Base-by-base conservation (phyloP, 2,888 invertebrate genomes). In the Hedychridium roseum region DNA sequence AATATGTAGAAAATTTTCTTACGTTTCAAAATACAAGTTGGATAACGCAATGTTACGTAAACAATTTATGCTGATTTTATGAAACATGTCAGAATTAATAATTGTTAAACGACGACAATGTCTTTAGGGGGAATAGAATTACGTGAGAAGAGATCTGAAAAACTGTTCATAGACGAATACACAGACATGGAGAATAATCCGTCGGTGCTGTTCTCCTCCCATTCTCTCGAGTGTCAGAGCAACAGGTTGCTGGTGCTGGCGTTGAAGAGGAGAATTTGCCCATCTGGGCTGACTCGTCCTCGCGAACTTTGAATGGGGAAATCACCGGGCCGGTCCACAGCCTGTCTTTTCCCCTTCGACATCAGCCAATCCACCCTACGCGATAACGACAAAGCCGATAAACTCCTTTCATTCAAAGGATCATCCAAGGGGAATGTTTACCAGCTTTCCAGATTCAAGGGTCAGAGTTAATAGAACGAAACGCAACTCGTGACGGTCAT, bases 381-480 rank as follows among this genome's bases (percentile, higher is more conserved):
- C 43, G 32, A 47, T 38, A 48, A 35, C 40, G 40, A 40, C n/a
- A n/a, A 47, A 34, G 37, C 23, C 36, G 17, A 47, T 43, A 21
- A 21, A 11, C 27, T 27, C 32, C 5, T 30, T 35, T 23, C 50
- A 50, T 50, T 50, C 50, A 50, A 23, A 9, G 23, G 23, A 23
- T 23, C 9, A 23, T 23, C 5, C 23, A 23, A 5, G 23, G 23
- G 23, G 23, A 23, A 23, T n/a, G n/a, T n/a, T n/a, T n/a, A n/a
- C n/a, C n/a, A n/a, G n/a, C n/a, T n/a, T n/a, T n/a, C n/a, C n/a
- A n/a, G n/a, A n/a, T n/a, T n/a, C n/a, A 23, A 23, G 23, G 9
- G 5, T 23, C 9, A 23, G 23, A 5, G 23, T 5, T 23, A 23
- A 9, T 23, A 23, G 23, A 5, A 23, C 5, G 23, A 23, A 23